These are phyloP conservation scores for Amblyteles armatorius DNA, from an alignment of 2,888 invertebrate genomes.

Conservation along the genomic window DNA sequence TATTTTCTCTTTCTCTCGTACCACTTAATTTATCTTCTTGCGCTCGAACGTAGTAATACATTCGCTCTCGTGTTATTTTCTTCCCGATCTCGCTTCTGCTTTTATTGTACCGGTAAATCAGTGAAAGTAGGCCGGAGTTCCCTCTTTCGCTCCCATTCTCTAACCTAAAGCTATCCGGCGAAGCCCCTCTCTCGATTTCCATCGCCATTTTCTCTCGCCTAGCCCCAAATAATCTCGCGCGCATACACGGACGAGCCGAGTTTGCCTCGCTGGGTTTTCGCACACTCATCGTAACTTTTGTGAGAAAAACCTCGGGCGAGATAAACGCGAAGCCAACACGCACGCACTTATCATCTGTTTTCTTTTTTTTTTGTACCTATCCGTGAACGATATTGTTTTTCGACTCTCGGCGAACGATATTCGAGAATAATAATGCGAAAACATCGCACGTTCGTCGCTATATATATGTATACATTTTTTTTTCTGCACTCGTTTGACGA, in stretches of 20 bases:
- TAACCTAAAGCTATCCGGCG: not conserved
- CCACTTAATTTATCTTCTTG: constrained; percentile 3
- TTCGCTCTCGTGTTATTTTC: constrained; percentile 17
- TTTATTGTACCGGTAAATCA: constrained; percentile 57
- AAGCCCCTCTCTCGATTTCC: constrained; percentile 43
- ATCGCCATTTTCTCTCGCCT: constrained; percentile 28
- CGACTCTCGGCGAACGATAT: constrained; percentile 8
- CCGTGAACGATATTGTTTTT: constrained; percentile 41
- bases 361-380: not conserved
- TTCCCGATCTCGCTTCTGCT: not conserved
- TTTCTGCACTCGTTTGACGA: constrained; percentile 22
- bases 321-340: constrained; percentile 5
- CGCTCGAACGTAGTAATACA: not conserved
- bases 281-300: constrained; percentile 13
- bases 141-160: not conserved
- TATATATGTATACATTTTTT: not conserved
- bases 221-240: constrained; percentile 45
- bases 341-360: constrained; percentile 37
- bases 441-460: not conserved
- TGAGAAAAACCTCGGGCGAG: not conserved
- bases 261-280: constrained; percentile 30
- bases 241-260: not conserved
- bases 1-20: not conserved
- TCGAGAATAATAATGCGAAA: constrained; percentile 30
- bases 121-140: constrained; percentile 17